Percentiles rank a stretch among this genome's conserved stretches.
These are phyloP conservation scores for Macrotrachela quadricornifera DNA, from an alignment of 1,140 invertebrate genomes.

Conservation along the genomic window DNA sequence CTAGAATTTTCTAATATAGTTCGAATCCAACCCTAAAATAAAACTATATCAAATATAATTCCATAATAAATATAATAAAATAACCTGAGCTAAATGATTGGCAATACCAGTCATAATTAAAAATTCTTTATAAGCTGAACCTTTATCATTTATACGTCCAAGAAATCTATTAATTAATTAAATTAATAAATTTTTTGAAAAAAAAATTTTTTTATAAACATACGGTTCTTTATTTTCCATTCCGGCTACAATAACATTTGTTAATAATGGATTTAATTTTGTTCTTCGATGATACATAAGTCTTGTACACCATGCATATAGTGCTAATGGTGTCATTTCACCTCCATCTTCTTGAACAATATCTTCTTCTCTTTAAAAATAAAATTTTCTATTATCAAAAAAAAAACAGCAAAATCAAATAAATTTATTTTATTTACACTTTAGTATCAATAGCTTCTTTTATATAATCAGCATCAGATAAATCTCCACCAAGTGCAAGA, in stretches of 20 bases:
- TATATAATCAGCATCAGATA: slow-evolving; percentile 78
- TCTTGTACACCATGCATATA: slow-evolving; percentile 76
- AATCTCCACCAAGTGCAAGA: slow-evolving; percentile 68
- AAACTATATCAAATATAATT: neutral
- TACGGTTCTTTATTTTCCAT: slow-evolving; percentile 46
- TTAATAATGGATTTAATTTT: slow-evolving; percentile 85
- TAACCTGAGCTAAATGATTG: slow-evolving; percentile 51
- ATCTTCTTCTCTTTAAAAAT: slow-evolving; percentile 52
- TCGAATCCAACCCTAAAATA: slow-evolving; percentile 37
- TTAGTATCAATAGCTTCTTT: slow-evolving; percentile 67
- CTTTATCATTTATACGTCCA: slow-evolving; percentile 71
- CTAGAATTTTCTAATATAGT: slow-evolving; percentile 38
- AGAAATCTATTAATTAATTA: slow-evolving; percentile 42
- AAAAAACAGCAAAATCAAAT: no score
- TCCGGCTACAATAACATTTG: slow-evolving; percentile 68
- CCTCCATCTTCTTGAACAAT: slow-evolving; percentile 70
- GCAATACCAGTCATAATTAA: slow-evolving; percentile 70
- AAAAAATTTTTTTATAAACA: slow-evolving; percentile 14
- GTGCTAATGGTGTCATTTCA: slow-evolving; percentile 55
- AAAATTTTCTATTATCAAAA: slow-evolving; percentile 3
- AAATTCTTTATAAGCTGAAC: slow-evolving; percentile 61
- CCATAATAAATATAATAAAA: neutral
- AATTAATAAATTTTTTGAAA: neutral
- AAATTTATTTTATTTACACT: slow-evolving; percentile 57
- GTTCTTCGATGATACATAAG: slow-evolving; percentile 70